Evolutionary conservation across 1,140 invertebrate species (phyloP), one percentile per base, ranked within the genome.

Genomic region (Maconellicoccus hirsutus): DNA sequence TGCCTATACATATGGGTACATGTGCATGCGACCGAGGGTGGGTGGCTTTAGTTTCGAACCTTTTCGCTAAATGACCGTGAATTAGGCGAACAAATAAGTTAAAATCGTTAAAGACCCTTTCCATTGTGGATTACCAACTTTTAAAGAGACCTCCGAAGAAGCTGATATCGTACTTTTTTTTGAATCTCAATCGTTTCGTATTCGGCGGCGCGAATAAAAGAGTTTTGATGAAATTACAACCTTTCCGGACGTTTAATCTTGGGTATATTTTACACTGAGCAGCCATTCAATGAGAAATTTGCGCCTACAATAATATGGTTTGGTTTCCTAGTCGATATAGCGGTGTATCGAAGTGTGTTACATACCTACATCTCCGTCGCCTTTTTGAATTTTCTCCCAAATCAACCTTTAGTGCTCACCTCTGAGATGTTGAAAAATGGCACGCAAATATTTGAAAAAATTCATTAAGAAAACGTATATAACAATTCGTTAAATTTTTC

Each of bases 51-150:
- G 61, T 66, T 25, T 66, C 25, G 25, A 66, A 66, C 61, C 61
- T 66, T 52, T 52, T 52, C 61, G 25, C 61, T 25, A 66, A 66
- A 25, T 66, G 61, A 66, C 61, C 61, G 61, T 66, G 61, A 66
- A 66, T 66, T 23, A 26, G 16, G 1, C 61, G 61, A 66, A 66
- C 61, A 66, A 66, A 66, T 66, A 66, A 25, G 21, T 66, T 66
- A 19, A 66, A 66, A 66, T 66, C 61, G 61, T 66, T 66, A 66
- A 66, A 52, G 61, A 25, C 61, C 61, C 19, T 66, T 66, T 66
- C 25, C 25, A 25, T 66, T 66, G 21, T 26, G 6, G 10, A 23
- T 22, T 66, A 23, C 22, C 7, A 25, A 10, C 16, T 66, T 66
- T 66, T 66, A 22, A 66, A 23, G 22, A 66, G 61, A 66, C 61